These are phyloP conservation scores for Eilema griseolum DNA, from an alignment of 2,888 invertebrate species.

Conservation along the genomic window DNA sequence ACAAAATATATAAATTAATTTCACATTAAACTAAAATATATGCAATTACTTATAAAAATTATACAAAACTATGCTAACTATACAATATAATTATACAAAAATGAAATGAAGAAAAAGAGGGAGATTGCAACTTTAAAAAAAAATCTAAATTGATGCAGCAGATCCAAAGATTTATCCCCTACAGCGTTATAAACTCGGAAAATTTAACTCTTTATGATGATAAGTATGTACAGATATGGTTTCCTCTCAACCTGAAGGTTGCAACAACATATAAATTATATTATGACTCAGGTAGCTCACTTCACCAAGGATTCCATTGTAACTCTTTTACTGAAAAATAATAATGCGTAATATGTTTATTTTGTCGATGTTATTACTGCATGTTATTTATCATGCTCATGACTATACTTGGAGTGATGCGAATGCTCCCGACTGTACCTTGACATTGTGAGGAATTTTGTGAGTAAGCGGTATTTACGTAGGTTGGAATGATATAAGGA, in stretches of 20 bases:
- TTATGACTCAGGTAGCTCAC: conserved; percentile 9
- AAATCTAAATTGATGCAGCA: no score
- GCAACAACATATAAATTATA: not conserved
- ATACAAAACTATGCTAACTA: no score
- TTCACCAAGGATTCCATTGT: conserved; percentile 14
- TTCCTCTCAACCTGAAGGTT: not conserved
- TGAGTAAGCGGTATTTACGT: conserved; percentile 7
- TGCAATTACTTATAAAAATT: no score
- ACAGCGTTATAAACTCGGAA: no score
- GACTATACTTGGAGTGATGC: not conserved
- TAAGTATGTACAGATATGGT: no score
- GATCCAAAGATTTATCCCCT: no score
- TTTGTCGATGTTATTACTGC: not conserved
- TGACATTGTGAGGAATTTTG: conserved; percentile 10
- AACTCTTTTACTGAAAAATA: conserved; percentile 1
- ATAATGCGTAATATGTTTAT: conserved; percentile 11
- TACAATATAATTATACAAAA: no score
- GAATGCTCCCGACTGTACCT: not conserved
- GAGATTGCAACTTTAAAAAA: no score
- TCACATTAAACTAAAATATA: no score
- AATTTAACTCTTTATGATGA: no score
- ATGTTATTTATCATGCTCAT: conserved; percentile 4
- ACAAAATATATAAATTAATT: no score
- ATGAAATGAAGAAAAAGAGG: no score
- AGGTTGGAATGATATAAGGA: not conserved